A percentile compares a stretch with the other conserved stretches of the same genome.
phyloP scores from a whole-genome alignment of 2,797 vertebrate genomes.

The Gephyroberyx darwinii region DNA sequence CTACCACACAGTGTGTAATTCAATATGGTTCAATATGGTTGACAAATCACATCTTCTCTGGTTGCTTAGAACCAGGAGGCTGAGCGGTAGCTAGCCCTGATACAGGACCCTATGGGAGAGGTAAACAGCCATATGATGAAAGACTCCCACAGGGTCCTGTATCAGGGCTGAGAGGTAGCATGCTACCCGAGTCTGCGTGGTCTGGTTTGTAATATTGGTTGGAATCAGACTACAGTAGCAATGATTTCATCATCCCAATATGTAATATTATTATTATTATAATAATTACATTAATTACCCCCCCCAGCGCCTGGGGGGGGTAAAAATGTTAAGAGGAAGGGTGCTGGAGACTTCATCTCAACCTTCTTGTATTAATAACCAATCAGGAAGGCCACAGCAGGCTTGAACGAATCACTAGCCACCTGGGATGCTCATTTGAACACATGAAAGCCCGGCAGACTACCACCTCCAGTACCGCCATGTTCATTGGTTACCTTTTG shows the following conservation, averaged over 20 bases:
- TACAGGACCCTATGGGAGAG: too few species aligned
- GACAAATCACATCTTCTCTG: not conserved
- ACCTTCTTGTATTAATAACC: not conserved
- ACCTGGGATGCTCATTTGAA: not conserved
- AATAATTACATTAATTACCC: too few species aligned
- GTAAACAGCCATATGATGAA: too few species aligned
- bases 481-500: not conserved
- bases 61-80: slow-evolving; percentile 30
- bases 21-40: not conserved
- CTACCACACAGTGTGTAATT: not conserved
- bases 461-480: not conserved
- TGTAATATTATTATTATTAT: too few species aligned
- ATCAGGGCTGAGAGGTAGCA: too few species aligned
- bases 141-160: too few species aligned
- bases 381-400: not conserved
- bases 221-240: slow-evolving; percentile 9
- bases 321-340: too few species aligned
- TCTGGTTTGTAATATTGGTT: slow-evolving; percentile 36
- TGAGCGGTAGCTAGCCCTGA: too few species aligned
- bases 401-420: not conserved
- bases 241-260: too few species aligned
- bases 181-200: too few species aligned
- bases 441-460: not conserved
- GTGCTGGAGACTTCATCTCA: too few species aligned
- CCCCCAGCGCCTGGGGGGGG: too few species aligned